Percentiles rank a stretch among this genome's conserved stretches.
These are phyloP conservation scores for Mustela nigripes DNA, from an alignment of 2,113 vertebrate genomes.

Conservation along the genomic window DNA sequence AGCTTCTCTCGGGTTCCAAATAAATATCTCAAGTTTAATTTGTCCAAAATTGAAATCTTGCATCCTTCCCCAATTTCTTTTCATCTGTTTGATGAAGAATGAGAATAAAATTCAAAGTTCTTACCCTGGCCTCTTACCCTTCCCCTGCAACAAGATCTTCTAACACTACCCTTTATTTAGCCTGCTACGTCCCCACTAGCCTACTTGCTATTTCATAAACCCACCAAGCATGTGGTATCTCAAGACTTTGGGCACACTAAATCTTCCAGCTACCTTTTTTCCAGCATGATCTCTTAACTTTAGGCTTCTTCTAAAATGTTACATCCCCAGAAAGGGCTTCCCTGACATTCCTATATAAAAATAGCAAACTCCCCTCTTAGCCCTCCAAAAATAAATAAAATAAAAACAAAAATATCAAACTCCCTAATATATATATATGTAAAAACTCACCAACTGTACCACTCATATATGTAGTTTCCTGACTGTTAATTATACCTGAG, in stretches of 20 bases:
- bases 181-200: too few species aligned
- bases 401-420: neutral
- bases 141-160: neutral
- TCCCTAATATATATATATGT: neutral
- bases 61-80: neutral
- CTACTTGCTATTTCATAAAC: neutral
- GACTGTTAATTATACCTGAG: neutral
- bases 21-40: neutral
- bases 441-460: neutral
- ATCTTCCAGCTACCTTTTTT: neutral
- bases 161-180: too few species aligned
- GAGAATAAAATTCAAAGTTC: neutral
- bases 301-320: neutral
- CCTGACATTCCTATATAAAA: neutral
- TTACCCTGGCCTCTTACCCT: neutral
- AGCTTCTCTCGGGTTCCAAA: neutral
- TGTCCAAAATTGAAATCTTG: neutral
- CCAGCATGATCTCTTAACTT: neutral
- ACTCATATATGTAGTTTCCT: neutral
- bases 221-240: accelerated
- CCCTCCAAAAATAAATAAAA: neutral
- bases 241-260: neutral
- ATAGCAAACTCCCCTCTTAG: neutral
- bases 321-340: neutral
- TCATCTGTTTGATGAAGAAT: too few species aligned